These are phyloP conservation scores for Rhinichthys osculus DNA, from an alignment of 2,797 vertebrate genomes.

Conservation along the genomic window DNA sequence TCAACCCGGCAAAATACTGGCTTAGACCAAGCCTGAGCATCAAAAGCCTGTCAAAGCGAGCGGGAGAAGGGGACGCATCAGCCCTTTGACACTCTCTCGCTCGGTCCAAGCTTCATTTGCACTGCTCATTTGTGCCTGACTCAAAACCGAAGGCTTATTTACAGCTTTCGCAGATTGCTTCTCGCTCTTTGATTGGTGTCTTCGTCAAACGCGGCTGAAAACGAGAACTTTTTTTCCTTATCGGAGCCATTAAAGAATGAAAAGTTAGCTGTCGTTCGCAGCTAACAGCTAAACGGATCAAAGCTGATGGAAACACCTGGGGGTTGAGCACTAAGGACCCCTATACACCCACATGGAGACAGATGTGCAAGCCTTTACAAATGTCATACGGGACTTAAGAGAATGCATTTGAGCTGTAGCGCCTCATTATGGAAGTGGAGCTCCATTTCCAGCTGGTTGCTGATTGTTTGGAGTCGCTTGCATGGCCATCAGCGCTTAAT, in stretches of 20 bases:
- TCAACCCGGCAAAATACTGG: slow-evolving; percentile 49
- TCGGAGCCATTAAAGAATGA: slow-evolving; percentile 38
- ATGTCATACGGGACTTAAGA: slow-evolving; percentile 16
- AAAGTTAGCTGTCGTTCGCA: slow-evolving; percentile 29
- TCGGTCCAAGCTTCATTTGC: slow-evolving; percentile 16
- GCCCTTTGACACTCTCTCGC: slow-evolving; percentile 9
- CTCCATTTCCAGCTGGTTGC: slow-evolving; percentile 10
- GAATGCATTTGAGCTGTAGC: slow-evolving; percentile 15
- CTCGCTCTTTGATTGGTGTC: slow-evolving; percentile 38
- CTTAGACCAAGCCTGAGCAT: slow-evolving; percentile 38
- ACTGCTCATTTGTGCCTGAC: slow-evolving; percentile 29
- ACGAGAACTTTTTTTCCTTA: slow-evolving; percentile 3
- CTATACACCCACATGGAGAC: slow-evolving; percentile 9
- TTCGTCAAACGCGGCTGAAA: slow-evolving; percentile 27
- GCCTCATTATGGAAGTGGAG: slow-evolving; percentile 45
- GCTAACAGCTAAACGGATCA: slow-evolving; percentile 38
- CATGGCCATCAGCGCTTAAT: slow-evolving; percentile 10
- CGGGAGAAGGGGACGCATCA: slow-evolving; percentile 11
- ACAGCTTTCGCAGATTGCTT: slow-evolving; percentile 24
- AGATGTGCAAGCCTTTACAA: slow-evolving; percentile 37
- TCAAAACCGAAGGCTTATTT: slow-evolving; percentile 43
- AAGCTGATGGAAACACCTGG: slow-evolving; percentile 33
- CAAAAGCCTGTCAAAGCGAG: slow-evolving; percentile 36
- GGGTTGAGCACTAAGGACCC: not conserved
- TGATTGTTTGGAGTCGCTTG: slow-evolving; percentile 18